A percentile compares a stretch with the other conserved stretches of the same genome.
Evolutionary conservation across 2,113 vertebrate species (phyloP).

Genomic region (Apistogramma diplotaenia): DNA sequence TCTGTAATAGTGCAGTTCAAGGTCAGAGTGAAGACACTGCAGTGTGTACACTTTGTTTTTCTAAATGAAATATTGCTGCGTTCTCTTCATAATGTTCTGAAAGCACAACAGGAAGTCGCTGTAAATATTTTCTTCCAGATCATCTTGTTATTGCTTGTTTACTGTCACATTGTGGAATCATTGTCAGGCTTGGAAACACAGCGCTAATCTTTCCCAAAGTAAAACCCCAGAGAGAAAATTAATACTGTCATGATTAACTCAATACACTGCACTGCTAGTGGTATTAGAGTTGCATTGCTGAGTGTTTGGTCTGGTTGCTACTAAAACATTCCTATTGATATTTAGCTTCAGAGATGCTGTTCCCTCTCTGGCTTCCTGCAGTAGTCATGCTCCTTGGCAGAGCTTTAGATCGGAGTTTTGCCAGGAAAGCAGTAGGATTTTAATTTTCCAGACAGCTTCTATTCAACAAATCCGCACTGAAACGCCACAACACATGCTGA

Average conservation of each 20-base stretch:
- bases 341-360: constrained; percentile 7
- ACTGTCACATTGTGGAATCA: not conserved
- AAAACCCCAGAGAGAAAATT: not conserved
- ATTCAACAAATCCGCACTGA: constrained; percentile 6
- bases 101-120: not conserved
- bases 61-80: not conserved
- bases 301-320: constrained; percentile 40
- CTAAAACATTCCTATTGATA: constrained; percentile 38
- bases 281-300: constrained; percentile 20
- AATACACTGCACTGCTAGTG: constrained; percentile 6
- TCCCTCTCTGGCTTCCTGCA: constrained; percentile 10
- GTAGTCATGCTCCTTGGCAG: constrained; percentile 10
- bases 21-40: not conserved
- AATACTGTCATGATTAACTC: constrained; percentile 1
- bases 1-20: not conserved
- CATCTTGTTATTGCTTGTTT: not conserved
- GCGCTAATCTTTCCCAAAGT: not conserved
- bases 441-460: constrained; percentile 19
- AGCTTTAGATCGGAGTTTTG: constrained; percentile 1
- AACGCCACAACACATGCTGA: constrained; percentile 1
- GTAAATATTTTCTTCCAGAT: not conserved
- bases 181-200: not conserved
- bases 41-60: not conserved
- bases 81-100: not conserved
- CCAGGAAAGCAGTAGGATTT: constrained; percentile 18